Evolutionary conservation across 2,113 vertebrate genomes (phyloP).

Genomic region (Strix aluco): DNA sequence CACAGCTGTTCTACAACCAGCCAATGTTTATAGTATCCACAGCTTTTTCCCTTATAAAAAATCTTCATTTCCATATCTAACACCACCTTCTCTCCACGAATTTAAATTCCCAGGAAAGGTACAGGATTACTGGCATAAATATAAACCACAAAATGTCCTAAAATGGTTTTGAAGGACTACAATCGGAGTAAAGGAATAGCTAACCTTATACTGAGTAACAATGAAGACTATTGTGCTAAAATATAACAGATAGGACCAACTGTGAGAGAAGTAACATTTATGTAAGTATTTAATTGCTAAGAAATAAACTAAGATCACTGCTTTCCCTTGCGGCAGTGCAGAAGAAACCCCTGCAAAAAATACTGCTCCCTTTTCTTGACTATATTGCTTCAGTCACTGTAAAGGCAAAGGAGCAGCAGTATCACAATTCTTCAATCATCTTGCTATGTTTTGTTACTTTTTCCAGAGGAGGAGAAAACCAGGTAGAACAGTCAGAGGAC

Average conservation of each 20-base stretch:
- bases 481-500: neutral
- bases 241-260: neutral
- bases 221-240: neutral
- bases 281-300: neutral
- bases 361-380: neutral
- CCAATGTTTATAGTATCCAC: neutral
- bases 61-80: neutral
- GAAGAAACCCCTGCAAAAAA: neutral
- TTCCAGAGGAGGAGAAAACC: neutral
- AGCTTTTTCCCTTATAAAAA: neutral
- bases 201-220: neutral
- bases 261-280: neutral
- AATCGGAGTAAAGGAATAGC: neutral
- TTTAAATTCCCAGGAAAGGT: neutral
- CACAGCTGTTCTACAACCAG: neutral
- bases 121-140: neutral
- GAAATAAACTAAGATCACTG: neutral
- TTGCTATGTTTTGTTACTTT: neutral
- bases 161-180: neutral
- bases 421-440: neutral
- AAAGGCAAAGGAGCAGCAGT: neutral
- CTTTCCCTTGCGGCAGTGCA: neutral
- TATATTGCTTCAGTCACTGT: neutral
- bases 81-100: accelerated
- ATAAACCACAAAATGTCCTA: neutral